These are phyloP conservation scores for Scaeva pyrastri DNA, from an alignment of 2,888 invertebrate genomes.

Conservation along the genomic window DNA sequence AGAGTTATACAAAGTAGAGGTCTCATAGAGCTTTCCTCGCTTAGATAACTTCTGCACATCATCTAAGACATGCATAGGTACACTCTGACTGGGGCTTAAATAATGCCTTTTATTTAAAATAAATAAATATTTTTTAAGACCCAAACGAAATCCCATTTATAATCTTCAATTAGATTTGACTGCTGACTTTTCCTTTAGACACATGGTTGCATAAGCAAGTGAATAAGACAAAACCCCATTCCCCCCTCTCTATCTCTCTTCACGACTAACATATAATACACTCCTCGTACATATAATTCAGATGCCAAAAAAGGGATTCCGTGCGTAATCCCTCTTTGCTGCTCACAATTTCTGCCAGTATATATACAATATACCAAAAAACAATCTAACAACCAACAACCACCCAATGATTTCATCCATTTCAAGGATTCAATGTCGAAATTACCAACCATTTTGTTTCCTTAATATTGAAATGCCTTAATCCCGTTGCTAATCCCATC, in stretches of 20 bases:
- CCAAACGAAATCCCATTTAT: slow-evolving; percentile 29
- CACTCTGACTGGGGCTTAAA: not conserved
- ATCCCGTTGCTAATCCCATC: slow-evolving; percentile 74
- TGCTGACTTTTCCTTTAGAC: slow-evolving; percentile 32
- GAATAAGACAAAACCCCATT: not conserved
- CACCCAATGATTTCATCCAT: slow-evolving; percentile 74
- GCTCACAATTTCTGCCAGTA: slow-evolving; percentile 22
- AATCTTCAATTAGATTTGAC: slow-evolving; percentile 51
- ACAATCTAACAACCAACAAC: slow-evolving; percentile 71
- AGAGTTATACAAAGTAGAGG: no score
- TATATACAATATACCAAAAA: slow-evolving; percentile 27
- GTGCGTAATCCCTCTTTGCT: slow-evolving; percentile 61
- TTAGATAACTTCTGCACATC: no score
- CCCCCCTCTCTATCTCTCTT: not conserved
- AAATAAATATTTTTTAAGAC: not conserved
- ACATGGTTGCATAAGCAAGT: not conserved
- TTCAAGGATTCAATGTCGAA: slow-evolving; percentile 71
- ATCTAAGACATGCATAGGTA: no score
- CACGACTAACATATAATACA: not conserved
- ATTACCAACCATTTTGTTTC: slow-evolving; percentile 76
- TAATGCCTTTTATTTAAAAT: not conserved
- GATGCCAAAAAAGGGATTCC: slow-evolving; percentile 39
- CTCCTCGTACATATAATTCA: slow-evolving; percentile 19
- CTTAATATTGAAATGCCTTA: slow-evolving; percentile 74
- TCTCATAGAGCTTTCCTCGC: no score